Conservation (phyloP, 2,888 invertebrate species). For the Polydesmus complanatus region DNA sequence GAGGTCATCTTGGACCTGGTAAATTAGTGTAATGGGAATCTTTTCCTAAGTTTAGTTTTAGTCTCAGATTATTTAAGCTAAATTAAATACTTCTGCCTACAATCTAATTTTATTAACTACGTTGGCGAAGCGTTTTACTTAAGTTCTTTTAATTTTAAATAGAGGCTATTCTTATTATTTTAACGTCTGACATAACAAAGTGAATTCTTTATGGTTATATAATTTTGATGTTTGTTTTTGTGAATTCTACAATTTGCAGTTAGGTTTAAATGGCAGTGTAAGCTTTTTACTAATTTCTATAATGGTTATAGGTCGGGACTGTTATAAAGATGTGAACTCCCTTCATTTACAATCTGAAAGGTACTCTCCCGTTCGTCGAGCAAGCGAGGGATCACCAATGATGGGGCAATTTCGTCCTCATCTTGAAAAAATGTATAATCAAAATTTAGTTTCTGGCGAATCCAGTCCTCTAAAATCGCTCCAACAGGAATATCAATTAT, state of each 20-base stretch:
- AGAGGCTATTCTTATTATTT: too few relatives aligned
- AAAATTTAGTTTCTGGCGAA: constrained; percentile 41
- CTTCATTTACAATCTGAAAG: constrained; percentile 48
- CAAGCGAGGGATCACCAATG: constrained; percentile 56
- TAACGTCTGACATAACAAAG: too few relatives aligned
- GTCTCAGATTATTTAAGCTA: too few relatives aligned
- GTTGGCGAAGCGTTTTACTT: too few relatives aligned
- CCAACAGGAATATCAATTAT: constrained; percentile 62
- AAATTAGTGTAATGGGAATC: background rate
- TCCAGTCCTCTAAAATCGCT: constrained; percentile 39
- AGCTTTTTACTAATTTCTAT: background rate
- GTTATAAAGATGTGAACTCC: constrained; percentile 43
- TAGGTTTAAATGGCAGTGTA: too few relatives aligned
- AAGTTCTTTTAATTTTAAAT: too few relatives aligned
- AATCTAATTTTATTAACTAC: too few relatives aligned
- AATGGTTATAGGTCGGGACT: constrained; percentile 38
- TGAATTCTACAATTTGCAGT: too few relatives aligned
- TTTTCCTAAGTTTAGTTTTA: too few relatives aligned
- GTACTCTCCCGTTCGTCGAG: constrained; percentile 80
- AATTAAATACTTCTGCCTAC: too few relatives aligned
- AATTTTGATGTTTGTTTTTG: too few relatives aligned
- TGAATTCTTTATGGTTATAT: too few relatives aligned
- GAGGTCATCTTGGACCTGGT: background rate
- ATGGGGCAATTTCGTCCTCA: constrained; percentile 28
- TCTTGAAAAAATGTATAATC: constrained; percentile 38